These are phyloP conservation scores for Gari tellinella DNA, from an alignment of 2,888 invertebrate genomes.

Conservation along the genomic window DNA sequence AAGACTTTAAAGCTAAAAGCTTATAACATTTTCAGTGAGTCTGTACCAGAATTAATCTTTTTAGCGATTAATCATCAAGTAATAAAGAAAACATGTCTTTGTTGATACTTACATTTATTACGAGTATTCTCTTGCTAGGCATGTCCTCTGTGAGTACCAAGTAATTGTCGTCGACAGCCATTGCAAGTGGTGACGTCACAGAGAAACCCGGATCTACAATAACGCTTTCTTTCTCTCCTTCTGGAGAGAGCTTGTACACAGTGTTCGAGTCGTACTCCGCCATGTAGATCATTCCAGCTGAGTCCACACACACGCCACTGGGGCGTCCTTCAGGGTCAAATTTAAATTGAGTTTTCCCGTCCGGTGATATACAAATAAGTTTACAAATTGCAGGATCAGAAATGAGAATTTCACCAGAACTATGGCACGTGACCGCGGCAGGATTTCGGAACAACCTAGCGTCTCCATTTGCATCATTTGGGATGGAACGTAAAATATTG, in stretches of 20 bases:
- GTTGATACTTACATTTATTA: constrained; percentile 52
- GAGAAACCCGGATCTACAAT: constrained; percentile 40
- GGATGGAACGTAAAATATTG: constrained; percentile 52
- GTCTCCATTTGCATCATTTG: constrained; percentile 33
- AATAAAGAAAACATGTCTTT: too few species aligned
- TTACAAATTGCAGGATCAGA: constrained; percentile 61
- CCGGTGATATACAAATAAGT: constrained; percentile 51
- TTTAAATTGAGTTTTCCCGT: constrained; percentile 48
- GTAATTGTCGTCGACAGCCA: constrained; percentile 31
- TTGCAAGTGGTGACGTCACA: constrained; percentile 55
- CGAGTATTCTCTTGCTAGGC: constrained; percentile 58
- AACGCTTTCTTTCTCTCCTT: constrained; percentile 41
- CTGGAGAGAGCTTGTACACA: constrained; percentile 40
- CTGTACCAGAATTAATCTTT: too few species aligned
- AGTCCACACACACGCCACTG: constrained; percentile 58
- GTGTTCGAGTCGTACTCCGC: constrained; percentile 58
- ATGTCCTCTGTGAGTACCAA: constrained; percentile 63
- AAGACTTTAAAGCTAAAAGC: too few species aligned
- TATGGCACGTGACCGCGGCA: constrained; percentile 52
- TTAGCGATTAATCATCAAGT: too few species aligned
- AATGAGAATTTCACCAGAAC: constrained; percentile 54
- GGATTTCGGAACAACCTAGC: constrained; percentile 57
- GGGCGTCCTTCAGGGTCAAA: constrained; percentile 59
- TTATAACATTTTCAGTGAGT: too few species aligned
- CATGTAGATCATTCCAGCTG: constrained; percentile 50